phyloP scores from a whole-genome alignment of 92 coral and sea anemone species.

The Chrysogorgia sp. region DNA sequence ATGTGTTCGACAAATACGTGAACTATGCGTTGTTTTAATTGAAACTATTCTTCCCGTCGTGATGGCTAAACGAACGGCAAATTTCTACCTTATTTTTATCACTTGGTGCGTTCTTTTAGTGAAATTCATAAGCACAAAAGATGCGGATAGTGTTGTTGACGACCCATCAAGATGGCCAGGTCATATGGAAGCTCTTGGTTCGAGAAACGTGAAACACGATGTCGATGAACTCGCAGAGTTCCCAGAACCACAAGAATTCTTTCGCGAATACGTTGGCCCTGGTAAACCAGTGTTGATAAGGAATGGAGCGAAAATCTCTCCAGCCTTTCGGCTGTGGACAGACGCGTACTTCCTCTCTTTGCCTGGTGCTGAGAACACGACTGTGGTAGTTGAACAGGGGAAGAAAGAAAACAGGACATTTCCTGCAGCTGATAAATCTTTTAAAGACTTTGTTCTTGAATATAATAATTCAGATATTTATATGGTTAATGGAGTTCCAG shows the following conservation, averaged over 20 bases:
- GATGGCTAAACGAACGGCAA: neutral
- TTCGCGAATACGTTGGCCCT: conserved; percentile 67
- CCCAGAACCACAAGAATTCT: conserved; percentile 78
- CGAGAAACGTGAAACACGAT: conserved; percentile 62
- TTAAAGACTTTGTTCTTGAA: conserved; percentile 72
- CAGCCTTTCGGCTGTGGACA: conserved; percentile 76
- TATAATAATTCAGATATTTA: conserved; percentile 79
- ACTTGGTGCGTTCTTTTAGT: neutral
- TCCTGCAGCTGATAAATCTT: conserved; percentile 66
- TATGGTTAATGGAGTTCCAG: conserved; percentile 93
- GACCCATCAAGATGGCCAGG: conserved; percentile 71
- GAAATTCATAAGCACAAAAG: conserved; percentile 17
- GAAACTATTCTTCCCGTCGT: neutral
- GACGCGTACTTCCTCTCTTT: conserved; percentile 82
- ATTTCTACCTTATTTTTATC: neutral
- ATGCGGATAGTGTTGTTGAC: conserved; percentile 9
- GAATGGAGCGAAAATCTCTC: conserved; percentile 92
- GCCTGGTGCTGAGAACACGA: conserved; percentile 66
- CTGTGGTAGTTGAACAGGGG: conserved; percentile 78
- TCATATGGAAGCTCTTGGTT: conserved; percentile 86
- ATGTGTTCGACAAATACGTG: too few relatives aligned
- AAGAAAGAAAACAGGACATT: conserved; percentile 90
- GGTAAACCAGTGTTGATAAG: conserved; percentile 75
- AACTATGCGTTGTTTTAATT: too few relatives aligned
- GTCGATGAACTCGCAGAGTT: conserved; percentile 64